Base-by-base conservation (phyloP, 2,113 vertebrate species). In the Shinisaurus crocodilurus region DNA sequence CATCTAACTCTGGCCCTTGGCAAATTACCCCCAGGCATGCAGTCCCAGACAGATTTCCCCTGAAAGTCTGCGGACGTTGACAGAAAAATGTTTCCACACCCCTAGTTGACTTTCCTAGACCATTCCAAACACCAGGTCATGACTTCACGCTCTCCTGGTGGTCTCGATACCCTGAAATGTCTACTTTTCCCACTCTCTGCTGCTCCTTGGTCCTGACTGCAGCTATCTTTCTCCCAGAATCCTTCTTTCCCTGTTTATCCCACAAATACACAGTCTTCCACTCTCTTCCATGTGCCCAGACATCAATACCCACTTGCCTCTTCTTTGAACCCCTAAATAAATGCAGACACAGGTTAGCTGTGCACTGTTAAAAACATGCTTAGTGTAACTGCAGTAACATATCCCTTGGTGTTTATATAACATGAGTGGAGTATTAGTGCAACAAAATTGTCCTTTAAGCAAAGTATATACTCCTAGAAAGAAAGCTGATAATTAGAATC, bases 401-500 rank as follows among this genome's bases (percentile, higher is more conserved):
- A 20, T 67, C 57, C 29, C 18, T 88, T 80, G 37, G 75, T 67
- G 40, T 48, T 67, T 3, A 27, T 57, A 86, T 8, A 54, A 37
- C 37, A 16, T 88, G 70, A 81, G 32, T 81, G 43, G 60, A 48
- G 63, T 54, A 69, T 81, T 69, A 81, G 54, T 88, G 60, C 76
- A n/a, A 34, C 43, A 81, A 81, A 81, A 81, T 81, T 50, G 63
- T 81, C 87, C 87, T 88, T 69, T 88, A 81, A 80, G 57, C 57
- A 79, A 79, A 69, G 76, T 50, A 80, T 88, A 65, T 80, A 20
- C 76, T 81, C 45, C 45, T 50, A 70, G 43, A 37, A 75, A 76
- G 12, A 88, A 34, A 84, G 40, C 88, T 70, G 45, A 81, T 88
- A 88, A 89, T 84, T 89, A 48, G 88, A 74, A 88, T 74, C 37